These are phyloP conservation scores for Dryobates pubescens DNA, from an alignment of 2,797 vertebrate species.

Conservation along the genomic window DNA sequence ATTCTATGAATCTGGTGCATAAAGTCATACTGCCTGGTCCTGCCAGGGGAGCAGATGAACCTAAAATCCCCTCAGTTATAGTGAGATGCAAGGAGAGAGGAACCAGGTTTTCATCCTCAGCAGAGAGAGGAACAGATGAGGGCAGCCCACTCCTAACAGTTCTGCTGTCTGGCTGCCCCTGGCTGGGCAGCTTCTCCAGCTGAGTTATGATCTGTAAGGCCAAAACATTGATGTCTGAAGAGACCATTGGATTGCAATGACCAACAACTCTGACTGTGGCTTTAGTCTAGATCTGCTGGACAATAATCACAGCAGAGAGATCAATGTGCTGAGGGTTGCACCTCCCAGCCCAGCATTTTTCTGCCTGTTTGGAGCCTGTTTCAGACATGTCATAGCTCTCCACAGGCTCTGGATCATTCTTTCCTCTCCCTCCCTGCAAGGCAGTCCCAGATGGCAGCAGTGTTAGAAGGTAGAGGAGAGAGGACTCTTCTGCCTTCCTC, in stretches of 20 bases:
- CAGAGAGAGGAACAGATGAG: not conserved
- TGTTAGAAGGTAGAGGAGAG: not conserved
- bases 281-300: not conserved
- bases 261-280: not conserved
- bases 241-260: not conserved
- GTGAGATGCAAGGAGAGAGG: not conserved
- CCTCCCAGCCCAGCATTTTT: not conserved
- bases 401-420: not conserved
- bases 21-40: not conserved
- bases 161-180: not conserved
- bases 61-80: not conserved
- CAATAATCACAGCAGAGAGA: not conserved
- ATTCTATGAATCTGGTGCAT: not conserved
- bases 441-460: not conserved
- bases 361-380: not conserved
- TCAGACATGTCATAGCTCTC: not conserved
- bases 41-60: not conserved
- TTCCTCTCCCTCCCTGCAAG: not conserved
- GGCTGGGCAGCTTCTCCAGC: not conserved
- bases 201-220: not conserved
- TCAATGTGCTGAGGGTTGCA: not conserved
- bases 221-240: not conserved
- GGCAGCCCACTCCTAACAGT: not conserved
- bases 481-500: not conserved
- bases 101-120: not conserved